These are phyloP conservation scores for Coecobrya sp. DNA, from an alignment of 2,888 invertebrate species.

Conservation along the genomic window DNA sequence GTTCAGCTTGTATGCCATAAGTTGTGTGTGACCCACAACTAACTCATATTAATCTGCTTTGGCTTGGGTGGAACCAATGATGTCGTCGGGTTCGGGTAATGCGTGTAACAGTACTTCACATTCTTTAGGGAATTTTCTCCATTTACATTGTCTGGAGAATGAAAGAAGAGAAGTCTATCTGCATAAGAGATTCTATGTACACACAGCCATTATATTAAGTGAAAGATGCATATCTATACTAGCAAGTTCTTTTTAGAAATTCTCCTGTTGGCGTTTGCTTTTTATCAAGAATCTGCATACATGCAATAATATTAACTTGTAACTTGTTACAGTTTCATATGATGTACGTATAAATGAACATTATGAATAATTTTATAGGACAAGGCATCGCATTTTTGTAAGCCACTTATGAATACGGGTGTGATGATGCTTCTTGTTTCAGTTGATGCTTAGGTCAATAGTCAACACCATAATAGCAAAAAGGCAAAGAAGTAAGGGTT, in stretches of 20 bases:
- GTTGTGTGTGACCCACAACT: too few species aligned
- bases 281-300: background rate
- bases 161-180: background rate
- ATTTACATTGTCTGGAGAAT: background rate
- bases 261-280: background rate
- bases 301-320: background rate
- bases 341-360: background rate
- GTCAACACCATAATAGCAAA: background rate
- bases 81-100: slow-evolving; percentile 51
- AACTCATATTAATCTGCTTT: slow-evolving; percentile 19
- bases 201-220: too few species aligned
- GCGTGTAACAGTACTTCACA: slow-evolving; percentile 56
- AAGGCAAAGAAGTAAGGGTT: slow-evolving; percentile 10
- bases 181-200: background rate
- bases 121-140: slow-evolving; percentile 65
- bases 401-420: background rate
- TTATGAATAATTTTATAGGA: too few species aligned
- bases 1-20: background rate
- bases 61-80: slow-evolving; percentile 12
- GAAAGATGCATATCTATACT: too few species aligned
- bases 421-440: background rate
- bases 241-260: too few species aligned
- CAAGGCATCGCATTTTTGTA: too few species aligned
- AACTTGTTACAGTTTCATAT: too few species aligned
- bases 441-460: background rate